phyloP scores from a whole-genome alignment of 2,113 vertebrate genomes.

The Tachysurus fulvidraco region DNA sequence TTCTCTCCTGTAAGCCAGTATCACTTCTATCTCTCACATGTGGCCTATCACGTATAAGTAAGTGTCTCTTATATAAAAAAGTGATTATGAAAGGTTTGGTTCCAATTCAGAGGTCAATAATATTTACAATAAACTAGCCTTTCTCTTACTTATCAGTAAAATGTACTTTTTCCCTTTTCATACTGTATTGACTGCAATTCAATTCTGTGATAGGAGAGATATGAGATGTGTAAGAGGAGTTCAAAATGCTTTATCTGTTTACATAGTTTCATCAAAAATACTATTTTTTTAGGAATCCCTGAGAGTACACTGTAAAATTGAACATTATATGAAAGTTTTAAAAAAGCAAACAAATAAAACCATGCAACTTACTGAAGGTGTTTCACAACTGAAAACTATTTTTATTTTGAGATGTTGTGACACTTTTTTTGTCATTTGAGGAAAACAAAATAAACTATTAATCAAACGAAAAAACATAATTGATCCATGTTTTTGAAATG shows the following conservation, averaged over 20 bases:
- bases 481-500: not conserved
- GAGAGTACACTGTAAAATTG: not conserved
- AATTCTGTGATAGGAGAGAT: not conserved
- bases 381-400: not conserved
- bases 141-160: not conserved
- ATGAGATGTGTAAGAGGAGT: not conserved
- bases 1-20: not conserved
- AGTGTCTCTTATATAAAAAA: not conserved
- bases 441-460: not conserved
- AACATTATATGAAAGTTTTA: not conserved
- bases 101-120: not conserved
- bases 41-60: not conserved
- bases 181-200: not conserved
- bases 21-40: not conserved
- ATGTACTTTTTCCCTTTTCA: not conserved
- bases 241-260: not conserved
- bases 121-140: not conserved
- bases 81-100: not conserved
- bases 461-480: not conserved
- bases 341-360: too few relatives aligned
- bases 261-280: not conserved
- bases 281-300: not conserved
- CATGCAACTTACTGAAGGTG: not conserved
- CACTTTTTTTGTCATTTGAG: not conserved
- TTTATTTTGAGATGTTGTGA: too few relatives aligned